A percentile compares a stretch with the other conserved stretches of the same genome.
Evolutionary conservation across 2,888 invertebrate species (phyloP).

Genomic region (Dolichomitus sp.): DNA sequence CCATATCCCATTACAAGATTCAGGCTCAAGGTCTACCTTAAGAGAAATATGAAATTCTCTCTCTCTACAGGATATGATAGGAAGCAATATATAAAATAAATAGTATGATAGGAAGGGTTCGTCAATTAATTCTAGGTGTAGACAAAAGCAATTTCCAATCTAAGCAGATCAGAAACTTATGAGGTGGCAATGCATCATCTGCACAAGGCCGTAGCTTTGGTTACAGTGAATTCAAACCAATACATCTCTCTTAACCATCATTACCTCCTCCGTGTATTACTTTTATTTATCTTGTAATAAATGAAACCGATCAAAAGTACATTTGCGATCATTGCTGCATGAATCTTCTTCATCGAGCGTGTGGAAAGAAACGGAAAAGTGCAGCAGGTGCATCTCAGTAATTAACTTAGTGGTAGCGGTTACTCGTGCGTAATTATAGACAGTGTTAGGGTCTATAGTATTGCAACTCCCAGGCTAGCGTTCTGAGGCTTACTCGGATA

Average conservation of each 20-base stretch:
- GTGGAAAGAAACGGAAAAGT: conserved; percentile 37
- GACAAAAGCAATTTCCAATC: too few species aligned
- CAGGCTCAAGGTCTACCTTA: too few species aligned
- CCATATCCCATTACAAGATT: too few species aligned
- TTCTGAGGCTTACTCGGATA: conserved; percentile 43
- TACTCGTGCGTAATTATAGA: conserved; percentile 59
- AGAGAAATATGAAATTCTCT: too few species aligned
- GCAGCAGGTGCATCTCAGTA: conserved; percentile 40
- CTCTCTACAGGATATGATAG: too few species aligned
- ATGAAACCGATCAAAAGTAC: neutral
- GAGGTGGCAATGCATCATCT: too few species aligned
- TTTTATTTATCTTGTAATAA: neutral
- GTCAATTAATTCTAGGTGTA: too few species aligned
- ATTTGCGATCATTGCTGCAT: neutral
- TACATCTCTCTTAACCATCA: neutral
- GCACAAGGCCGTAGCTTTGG: too few species aligned
- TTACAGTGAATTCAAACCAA: neutral
- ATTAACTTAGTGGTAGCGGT: conserved; percentile 58
- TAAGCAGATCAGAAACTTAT: too few species aligned
- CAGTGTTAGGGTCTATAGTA: conserved; percentile 7
- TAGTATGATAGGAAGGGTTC: too few species aligned
- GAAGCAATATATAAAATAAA: too few species aligned
- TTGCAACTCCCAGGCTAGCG: neutral
- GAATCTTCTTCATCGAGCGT: conserved; percentile 1
- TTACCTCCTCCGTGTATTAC: conserved; percentile 1